Conservation (phyloP, 1,140 invertebrate species). For the Babylonia areolata region DNA sequence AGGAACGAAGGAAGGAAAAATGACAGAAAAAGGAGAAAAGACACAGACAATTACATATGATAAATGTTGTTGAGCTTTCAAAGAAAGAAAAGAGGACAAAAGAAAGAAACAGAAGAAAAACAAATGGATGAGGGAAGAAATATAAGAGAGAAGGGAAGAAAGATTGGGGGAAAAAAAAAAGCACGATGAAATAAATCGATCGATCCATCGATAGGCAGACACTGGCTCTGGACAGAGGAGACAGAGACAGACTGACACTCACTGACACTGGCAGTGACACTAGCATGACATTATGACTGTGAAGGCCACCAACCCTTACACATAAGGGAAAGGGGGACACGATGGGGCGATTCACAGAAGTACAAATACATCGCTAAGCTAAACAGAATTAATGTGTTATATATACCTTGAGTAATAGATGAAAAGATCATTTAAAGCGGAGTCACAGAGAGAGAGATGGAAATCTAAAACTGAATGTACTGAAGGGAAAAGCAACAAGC, state of each 20-base stretch:
- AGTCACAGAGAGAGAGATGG: no score
- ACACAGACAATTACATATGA: not conserved
- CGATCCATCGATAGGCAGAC: no score
- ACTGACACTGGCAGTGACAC: no score
- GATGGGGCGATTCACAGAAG: no score
- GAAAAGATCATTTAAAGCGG: no score
- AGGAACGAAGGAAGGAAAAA: not conserved
- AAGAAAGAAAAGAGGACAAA: not conserved
- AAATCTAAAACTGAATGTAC: no score
- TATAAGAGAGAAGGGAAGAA: not conserved
- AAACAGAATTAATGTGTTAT: no score
- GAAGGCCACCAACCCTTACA: not conserved
- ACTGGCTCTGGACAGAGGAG: not conserved
- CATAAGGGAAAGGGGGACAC: not conserved
- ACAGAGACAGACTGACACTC: not conserved
- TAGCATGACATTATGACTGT: no score
- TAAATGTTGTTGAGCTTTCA: not conserved
- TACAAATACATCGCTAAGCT: no score
- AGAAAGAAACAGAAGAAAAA: not conserved
- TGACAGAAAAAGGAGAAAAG: not conserved
- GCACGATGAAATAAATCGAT: no score
- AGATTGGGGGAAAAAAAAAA: not conserved
- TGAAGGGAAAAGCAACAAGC: no score
- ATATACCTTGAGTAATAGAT: no score
- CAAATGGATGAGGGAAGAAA: not conserved